phyloP scores from a whole-genome alignment of 2,113 vertebrate species.

The Phrynosoma blainvillii region DNA sequence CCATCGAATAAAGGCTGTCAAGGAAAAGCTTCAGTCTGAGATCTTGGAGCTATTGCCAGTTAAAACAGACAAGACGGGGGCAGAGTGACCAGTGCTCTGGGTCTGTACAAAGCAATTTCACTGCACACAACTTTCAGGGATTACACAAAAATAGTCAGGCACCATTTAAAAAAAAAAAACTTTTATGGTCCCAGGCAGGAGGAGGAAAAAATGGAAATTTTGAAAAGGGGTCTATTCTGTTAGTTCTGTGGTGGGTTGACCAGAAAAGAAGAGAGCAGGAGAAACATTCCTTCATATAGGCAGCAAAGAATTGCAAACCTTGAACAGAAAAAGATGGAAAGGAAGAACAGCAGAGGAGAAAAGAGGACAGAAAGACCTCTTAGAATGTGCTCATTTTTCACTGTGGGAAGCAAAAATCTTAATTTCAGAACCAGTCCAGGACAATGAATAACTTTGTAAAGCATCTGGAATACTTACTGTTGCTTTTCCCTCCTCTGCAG shows the following conservation, averaged over 20 bases:
- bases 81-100: background rate
- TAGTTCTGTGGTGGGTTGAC: too few relatives aligned
- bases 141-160: too few relatives aligned
- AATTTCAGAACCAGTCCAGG: background rate
- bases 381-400: background rate
- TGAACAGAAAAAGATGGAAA: background rate
- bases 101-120: background rate
- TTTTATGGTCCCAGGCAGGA: background rate
- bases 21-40: background rate
- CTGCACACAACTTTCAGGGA: background rate
- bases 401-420: too few relatives aligned
- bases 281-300: background rate
- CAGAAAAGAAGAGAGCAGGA: background rate
- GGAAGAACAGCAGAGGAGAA: background rate
- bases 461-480: background rate
- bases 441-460: background rate
- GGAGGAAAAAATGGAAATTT: background rate
- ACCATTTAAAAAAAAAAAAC: background rate
- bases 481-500: background rate
- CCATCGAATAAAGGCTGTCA: too few relatives aligned
- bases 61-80: too few relatives aligned
- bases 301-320: background rate
- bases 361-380: background rate
- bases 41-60: background rate
- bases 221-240: background rate